Conservation (phyloP, 1,140 invertebrate genomes). For the Sweltsa coloradensis region DNA sequence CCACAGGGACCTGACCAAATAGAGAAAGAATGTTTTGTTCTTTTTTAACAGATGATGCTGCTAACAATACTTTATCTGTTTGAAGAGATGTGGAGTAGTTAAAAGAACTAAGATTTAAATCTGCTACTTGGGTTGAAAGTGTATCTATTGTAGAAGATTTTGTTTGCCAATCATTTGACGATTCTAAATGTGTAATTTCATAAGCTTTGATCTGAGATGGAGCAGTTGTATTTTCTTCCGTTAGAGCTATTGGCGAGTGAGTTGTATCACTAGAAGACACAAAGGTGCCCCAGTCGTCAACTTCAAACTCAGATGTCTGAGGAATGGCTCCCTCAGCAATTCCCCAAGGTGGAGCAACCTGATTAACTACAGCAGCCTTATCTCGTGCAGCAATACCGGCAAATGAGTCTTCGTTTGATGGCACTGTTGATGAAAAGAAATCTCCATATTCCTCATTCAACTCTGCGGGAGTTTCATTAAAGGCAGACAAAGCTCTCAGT, state of each 20-base stretch:
- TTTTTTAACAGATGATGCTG: background rate
- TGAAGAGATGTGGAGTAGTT: no score
- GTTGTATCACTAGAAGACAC: no score
- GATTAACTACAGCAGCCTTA: background rate
- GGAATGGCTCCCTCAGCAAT: background rate
- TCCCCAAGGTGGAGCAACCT: background rate
- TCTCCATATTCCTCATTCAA: constrained; percentile 42
- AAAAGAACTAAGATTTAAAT: no score
- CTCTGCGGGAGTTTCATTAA: constrained; percentile 11
- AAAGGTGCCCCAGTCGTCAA: constrained; percentile 6
- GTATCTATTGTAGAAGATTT: no score
- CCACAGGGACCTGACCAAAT: no score
- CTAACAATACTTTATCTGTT: no score
- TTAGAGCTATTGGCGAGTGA: no score
- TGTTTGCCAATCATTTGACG: no score
- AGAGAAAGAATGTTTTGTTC: background rate
- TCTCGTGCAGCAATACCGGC: constrained; percentile 8
- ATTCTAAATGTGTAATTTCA: no score
- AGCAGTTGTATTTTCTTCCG: no score
- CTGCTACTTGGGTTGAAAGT: no score
- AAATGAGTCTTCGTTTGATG: constrained; percentile 12
- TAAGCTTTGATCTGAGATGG: no score
- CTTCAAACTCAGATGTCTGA: background rate
- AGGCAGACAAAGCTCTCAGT: constrained; percentile 27
- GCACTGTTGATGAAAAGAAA: constrained; percentile 35